Percentiles rank a stretch among this genome's conserved stretches.
phyloP scores from a whole-genome alignment of 2,797 vertebrate genomes.

The Oryzias dopingdopingensis region DNA sequence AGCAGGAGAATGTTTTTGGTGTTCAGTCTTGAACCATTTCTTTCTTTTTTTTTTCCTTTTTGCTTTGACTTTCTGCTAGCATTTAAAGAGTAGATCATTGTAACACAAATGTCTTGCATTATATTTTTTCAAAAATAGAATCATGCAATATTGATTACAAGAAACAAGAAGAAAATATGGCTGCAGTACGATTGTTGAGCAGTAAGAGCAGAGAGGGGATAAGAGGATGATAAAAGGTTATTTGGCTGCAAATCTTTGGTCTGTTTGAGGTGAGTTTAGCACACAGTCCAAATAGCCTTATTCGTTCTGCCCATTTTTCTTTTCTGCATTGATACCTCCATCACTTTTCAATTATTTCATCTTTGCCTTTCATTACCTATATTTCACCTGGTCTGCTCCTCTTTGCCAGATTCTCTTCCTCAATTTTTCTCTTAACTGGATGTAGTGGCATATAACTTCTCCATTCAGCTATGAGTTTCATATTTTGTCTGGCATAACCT shows the following conservation, averaged over 20 bases:
- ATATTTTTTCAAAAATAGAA: not conserved
- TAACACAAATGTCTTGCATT: too few species aligned
- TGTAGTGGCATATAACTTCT: too few species aligned
- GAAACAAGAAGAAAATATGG: slow-evolving; percentile 66
- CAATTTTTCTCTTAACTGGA: not conserved
- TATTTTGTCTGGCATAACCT: too few species aligned
- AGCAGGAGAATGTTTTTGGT: slow-evolving; percentile 19
- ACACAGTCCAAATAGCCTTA: slow-evolving; percentile 10
- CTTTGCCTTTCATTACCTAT: not conserved
- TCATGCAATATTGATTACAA: slow-evolving; percentile 47
- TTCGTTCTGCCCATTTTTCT: slow-evolving; percentile 4
- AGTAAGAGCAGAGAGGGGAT: slow-evolving; percentile 33
- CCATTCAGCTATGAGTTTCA: too few species aligned
- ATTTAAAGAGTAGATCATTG: too few species aligned
- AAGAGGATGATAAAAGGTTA: slow-evolving; percentile 24
- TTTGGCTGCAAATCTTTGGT: slow-evolving; percentile 39
- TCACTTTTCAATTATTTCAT: not conserved
- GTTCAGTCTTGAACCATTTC: slow-evolving; percentile 10
- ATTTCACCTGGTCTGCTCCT: not conserved
- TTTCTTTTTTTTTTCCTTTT: slow-evolving; percentile 10
- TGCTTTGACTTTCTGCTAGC: slow-evolving; percentile 4
- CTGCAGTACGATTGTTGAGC: slow-evolving; percentile 61
- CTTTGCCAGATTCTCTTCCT: slow-evolving; percentile 6
- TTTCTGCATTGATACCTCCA: not conserved
- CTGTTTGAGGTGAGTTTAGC: slow-evolving; percentile 38